Evolutionary conservation across 2,113 vertebrate genomes (phyloP), one percentile per base, ranked within the genome.

Genomic region (Pampusana beccarii): DNA sequence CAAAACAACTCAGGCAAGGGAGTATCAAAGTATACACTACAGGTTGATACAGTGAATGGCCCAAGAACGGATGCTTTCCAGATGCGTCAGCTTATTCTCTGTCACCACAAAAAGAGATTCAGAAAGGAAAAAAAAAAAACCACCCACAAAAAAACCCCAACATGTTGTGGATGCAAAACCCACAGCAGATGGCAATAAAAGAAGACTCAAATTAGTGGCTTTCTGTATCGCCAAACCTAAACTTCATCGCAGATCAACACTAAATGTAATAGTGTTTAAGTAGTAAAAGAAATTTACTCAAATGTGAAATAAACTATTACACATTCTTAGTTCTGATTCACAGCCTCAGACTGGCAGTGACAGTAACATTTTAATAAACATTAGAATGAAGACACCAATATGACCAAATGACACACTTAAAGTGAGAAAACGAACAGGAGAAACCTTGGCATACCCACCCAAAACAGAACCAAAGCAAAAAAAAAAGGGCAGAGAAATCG

Each of bases 221-320:
- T 92, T 91, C 86, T 91, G 86, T 80, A 93, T 92, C 82, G 38
- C 69, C 95, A 96, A 96, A 95, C 81, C 92, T 93, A 92, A 95
- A 95, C 91, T 94, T 94, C 89, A 94, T 79, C 91, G 93, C 92
- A 82, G 86, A 96, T 93, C 95, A 96, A 95, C 95, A 96, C 93
- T 80, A 93, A 53, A 80, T 90, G 80, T 95, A 95, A 96, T 89
- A 89, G 66, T 92, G 88, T 93, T 94, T 95, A 94, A 96, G 90
- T 92, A 95, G 66, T 88, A 97, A 77, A 96, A 93, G 93, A 69
- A 96, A 96, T 96, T 95, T 94, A 88, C 90, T 95, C 72, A 87
- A 92, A 96, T 96, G 95, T 96, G 95, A 96, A 96, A 96, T 96
- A 96, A 97, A 96, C 95, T 95, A 96, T 97, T 97, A 96, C 92